phyloP scores from a whole-genome alignment of 2,888 invertebrate species.

The Thelaira solivaga region DNA sequence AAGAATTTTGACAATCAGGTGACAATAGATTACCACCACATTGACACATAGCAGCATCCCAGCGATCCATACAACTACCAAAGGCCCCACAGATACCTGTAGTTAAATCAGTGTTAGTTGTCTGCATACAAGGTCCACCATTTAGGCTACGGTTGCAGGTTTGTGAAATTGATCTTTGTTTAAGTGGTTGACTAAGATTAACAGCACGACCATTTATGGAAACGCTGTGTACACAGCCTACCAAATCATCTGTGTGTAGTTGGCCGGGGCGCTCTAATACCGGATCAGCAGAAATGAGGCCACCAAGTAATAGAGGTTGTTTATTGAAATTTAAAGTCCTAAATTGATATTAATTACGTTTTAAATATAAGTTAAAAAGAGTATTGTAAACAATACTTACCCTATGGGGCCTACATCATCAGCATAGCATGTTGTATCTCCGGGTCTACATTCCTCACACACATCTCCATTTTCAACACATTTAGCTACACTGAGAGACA shows the following conservation, averaged over 20 bases:
- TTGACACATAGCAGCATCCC: conserved; percentile 86
- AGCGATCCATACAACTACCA: conserved; percentile 89
- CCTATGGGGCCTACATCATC: conserved; percentile 92
- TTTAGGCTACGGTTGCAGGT: conserved; percentile 86
- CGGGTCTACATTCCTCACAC: conserved; percentile 91
- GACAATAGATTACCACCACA: conserved; percentile 85
- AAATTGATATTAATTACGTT: conserved; percentile 76
- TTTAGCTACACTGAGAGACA: conserved; percentile 87
- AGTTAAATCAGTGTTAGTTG: conserved; percentile 73
- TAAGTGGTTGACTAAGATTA: conserved; percentile 87
- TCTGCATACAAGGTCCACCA: conserved; percentile 81
- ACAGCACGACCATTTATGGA: conserved; percentile 90
- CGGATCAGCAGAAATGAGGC: conserved; percentile 89
- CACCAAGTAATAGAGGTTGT: conserved; percentile 90
- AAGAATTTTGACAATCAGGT: conserved; percentile 86
- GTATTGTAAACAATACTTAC: conserved; percentile 79
- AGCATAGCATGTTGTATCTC: conserved; percentile 88
- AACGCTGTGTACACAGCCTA: conserved; percentile 95
- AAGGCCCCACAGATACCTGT: conserved; percentile 80
- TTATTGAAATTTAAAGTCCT: conserved; percentile 95
- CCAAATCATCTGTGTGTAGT: conserved; percentile 93
- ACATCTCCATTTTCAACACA: conserved; percentile 92
- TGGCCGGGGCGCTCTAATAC: conserved; percentile 93
- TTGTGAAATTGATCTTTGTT: conserved; percentile 84
- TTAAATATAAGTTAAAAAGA: not conserved